phyloP scores from a whole-genome alignment of 2,797 vertebrate genomes.

The Takifugu ocellatus region DNA sequence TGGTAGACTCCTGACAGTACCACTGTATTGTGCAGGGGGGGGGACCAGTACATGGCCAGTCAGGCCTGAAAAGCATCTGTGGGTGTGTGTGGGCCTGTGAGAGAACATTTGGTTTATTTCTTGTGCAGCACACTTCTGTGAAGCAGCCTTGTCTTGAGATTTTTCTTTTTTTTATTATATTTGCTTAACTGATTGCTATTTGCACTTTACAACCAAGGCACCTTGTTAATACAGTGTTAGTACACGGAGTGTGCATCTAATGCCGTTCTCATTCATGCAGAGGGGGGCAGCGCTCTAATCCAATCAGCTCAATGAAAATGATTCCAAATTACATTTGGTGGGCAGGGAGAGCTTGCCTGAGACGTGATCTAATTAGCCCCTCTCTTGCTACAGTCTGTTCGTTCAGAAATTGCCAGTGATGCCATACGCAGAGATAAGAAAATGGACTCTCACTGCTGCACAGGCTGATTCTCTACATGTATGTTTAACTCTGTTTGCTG shows the following conservation, averaged over 20 bases:
- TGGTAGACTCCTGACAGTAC: slow-evolving; percentile 36
- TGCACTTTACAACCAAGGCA: slow-evolving; percentile 5
- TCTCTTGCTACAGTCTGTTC: slow-evolving; percentile 52
- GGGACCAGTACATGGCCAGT: slow-evolving; percentile 27
- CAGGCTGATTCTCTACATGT: neutral
- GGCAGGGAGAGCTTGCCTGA: slow-evolving; percentile 67
- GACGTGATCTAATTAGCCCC: slow-evolving; percentile 72
- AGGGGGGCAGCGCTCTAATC: slow-evolving; percentile 63
- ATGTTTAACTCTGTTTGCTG: slow-evolving; percentile 12
- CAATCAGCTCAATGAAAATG: slow-evolving; percentile 71
- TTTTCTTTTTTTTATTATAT: slow-evolving; percentile 11
- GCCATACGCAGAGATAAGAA: slow-evolving; percentile 64
- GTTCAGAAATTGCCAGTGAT: slow-evolving; percentile 69
- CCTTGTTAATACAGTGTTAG: slow-evolving; percentile 36
- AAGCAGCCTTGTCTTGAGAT: slow-evolving; percentile 3
- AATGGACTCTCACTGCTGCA: slow-evolving; percentile 50
- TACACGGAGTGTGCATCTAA: slow-evolving; percentile 32
- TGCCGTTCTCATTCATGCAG: slow-evolving; percentile 41
- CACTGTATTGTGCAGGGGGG: slow-evolving; percentile 38
- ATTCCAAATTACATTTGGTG: slow-evolving; percentile 74
- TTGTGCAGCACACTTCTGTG: neutral
- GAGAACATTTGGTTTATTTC: neutral
- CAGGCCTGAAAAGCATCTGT: slow-evolving; percentile 36
- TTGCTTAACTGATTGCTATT: slow-evolving; percentile 6
- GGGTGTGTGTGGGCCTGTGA: slow-evolving; percentile 12